Evolutionary conservation across 2,113 vertebrate genomes (phyloP), one percentile per base, ranked within the genome.

Genomic region (Origma solitaria): DNA sequence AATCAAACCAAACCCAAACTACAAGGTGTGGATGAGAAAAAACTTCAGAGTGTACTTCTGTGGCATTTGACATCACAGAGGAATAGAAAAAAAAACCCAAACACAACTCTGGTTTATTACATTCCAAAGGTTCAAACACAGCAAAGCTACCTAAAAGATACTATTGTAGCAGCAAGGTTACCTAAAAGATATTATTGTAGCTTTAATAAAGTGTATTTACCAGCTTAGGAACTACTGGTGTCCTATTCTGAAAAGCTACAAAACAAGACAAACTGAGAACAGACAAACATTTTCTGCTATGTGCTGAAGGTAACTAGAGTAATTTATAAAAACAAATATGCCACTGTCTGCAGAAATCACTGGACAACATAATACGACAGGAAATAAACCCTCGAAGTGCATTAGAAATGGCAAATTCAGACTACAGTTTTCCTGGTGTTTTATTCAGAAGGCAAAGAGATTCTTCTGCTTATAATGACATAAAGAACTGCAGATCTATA

Each of bases 351-450:
- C 44, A 86, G 25, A 71, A 53, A 90, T 23, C 10, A 47, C 7
- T 51, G 64, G 22, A 53, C 12, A 62, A 38, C 10, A 35, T 6
- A 37, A 13, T 6, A 27, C 0, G 0, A 44, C n/a, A 70, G 11
- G 15, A 70, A 60, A 40, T 15, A 56, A 81, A 37, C 23, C 7
- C 11, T 49, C 25, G 1, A 45, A 37, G 31, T 25, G 12, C 4
- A 5, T 31, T 45, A 73, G 51, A 73, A 73, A 70, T 2, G 5
- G 40, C 45, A 88, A 90, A 72, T 31, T 33, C 13, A 38, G 47
- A 28, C 10, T n/a, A 37, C 6, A 69, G 2, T 38, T 88, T 56
- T 82, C 60, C 28, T 40, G 13, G 23, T 49, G 20, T 49, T 93
- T 92, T 81, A 88, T 81, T 92, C 4, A 5, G 40, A 83, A 54